These are phyloP conservation scores for Lagria hirta DNA, from an alignment of 2,888 invertebrate genomes.

Conservation along the genomic window DNA sequence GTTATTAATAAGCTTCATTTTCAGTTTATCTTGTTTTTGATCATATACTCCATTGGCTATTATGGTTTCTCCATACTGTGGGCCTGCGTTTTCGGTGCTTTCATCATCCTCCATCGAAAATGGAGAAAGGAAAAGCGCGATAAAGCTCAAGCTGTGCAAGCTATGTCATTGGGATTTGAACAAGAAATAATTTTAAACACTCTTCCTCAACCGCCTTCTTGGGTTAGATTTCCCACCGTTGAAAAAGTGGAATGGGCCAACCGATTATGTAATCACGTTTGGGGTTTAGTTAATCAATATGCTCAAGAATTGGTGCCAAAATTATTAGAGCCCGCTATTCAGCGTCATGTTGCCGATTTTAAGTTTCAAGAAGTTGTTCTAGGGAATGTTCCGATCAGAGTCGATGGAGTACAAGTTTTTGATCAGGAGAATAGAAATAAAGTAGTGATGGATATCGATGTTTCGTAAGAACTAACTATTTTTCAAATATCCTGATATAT, in stretches of 20 bases:
- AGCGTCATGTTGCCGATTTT: slow-evolving; percentile 84
- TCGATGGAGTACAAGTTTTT: slow-evolving; percentile 95
- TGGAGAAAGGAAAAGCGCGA: slow-evolving; percentile 18
- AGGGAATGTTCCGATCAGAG: slow-evolving; percentile 89
- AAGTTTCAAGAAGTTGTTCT: slow-evolving; percentile 92
- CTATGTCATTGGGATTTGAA: slow-evolving; percentile 32
- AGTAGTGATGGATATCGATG: slow-evolving; percentile 94
- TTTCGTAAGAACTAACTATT: slow-evolving; percentile 89
- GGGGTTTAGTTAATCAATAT: slow-evolving; percentile 95
- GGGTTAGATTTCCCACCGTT: slow-evolving; percentile 81
- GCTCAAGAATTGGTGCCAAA: slow-evolving; percentile 79
- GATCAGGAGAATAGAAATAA: slow-evolving; percentile 91
- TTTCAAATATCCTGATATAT: not conserved
- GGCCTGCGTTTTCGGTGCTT: slow-evolving; percentile 29
- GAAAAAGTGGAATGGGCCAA: slow-evolving; percentile 96
- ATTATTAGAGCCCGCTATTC: slow-evolving; percentile 80
- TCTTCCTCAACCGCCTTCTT: slow-evolving; percentile 33
- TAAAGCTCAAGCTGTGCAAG: slow-evolving; percentile 30
- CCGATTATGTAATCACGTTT: slow-evolving; percentile 85
- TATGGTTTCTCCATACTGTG: slow-evolving; percentile 35
- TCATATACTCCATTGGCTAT: slow-evolving; percentile 36
- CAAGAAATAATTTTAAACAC: slow-evolving; percentile 33
- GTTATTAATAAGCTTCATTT: slow-evolving; percentile 11
- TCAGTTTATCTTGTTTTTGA: slow-evolving; percentile 28
- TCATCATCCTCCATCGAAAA: slow-evolving; percentile 26